phyloP scores from a whole-genome alignment of 2,797 vertebrate species.

The Chloroceryle inda region DNA sequence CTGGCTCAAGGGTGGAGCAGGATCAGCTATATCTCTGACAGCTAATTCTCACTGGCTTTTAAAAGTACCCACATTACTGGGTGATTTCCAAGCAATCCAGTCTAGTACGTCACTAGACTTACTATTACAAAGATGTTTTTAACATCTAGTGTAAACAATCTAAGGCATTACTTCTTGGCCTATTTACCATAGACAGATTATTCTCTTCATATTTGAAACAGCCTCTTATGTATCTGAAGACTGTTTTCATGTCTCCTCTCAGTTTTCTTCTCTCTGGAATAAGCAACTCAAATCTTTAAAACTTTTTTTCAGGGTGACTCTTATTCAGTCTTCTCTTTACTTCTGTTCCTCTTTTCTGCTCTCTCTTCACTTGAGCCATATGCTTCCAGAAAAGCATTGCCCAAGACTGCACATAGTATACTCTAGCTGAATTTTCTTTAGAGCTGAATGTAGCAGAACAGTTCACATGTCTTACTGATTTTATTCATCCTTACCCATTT shows the following conservation, averaged over 20 bases:
- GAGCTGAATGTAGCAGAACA: neutral
- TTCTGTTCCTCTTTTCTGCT: neutral
- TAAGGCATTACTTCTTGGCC: neutral
- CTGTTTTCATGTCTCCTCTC: slow-evolving; percentile 9
- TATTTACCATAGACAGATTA: slow-evolving; percentile 5
- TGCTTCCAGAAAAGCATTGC: neutral
- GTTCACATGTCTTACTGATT: neutral
- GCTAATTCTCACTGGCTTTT: neutral
- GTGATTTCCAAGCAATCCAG: neutral
- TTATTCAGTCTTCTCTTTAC: neutral
- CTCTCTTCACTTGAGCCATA: neutral
- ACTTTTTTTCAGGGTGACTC: neutral
- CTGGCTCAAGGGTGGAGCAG: neutral
- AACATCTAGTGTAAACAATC: slow-evolving; percentile 22
- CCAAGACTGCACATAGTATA: neutral
- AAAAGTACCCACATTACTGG: neutral
- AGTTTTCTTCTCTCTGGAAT: slow-evolving; percentile 23
- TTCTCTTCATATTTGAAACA: slow-evolving; percentile 18
- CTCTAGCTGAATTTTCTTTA: neutral
- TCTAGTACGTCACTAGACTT: neutral
- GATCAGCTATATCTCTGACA: neutral
- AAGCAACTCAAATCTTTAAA: slow-evolving; percentile 31
- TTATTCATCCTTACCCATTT: neutral
- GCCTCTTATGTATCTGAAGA: neutral
- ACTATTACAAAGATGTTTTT: slow-evolving; percentile 17